Conservation (phyloP, 2,797 vertebrate species). For the Adelosebastes latens region DNA sequence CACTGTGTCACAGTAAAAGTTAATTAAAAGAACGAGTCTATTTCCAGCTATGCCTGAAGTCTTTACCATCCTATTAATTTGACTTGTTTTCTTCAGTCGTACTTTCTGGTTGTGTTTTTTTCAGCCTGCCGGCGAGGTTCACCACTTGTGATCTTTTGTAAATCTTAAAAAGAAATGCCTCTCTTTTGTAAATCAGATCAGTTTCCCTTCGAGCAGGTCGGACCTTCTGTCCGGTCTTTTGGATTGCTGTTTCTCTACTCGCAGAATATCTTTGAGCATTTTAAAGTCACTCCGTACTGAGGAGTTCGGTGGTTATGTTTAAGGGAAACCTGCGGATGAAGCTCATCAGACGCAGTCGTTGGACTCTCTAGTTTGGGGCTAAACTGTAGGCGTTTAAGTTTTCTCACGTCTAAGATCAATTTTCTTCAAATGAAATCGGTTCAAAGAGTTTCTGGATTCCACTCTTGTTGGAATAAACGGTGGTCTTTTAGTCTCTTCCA, state of each 20-base stretch:
- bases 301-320: slow-evolving; percentile 19
- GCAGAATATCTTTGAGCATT: slow-evolving; percentile 23
- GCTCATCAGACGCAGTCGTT: not conserved
- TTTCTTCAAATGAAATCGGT: slow-evolving; percentile 30
- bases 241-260: slow-evolving; percentile 4
- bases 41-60: slow-evolving; percentile 75
- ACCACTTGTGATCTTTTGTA: slow-evolving; percentile 36
- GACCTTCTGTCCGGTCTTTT: slow-evolving; percentile 43
- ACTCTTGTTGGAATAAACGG: slow-evolving; percentile 59
- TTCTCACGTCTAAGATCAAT: slow-evolving; percentile 11
- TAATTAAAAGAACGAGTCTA: slow-evolving; percentile 73
- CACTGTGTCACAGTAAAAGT: slow-evolving; percentile 55
- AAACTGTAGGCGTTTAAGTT: slow-evolving; percentile 15
- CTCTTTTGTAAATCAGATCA: slow-evolving; percentile 36
- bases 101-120: slow-evolving; percentile 49
- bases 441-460: slow-evolving; percentile 37
- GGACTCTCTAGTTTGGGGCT: slow-evolving; percentile 36
- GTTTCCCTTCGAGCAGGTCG: slow-evolving; percentile 57
- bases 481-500: slow-evolving; percentile 30
- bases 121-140: slow-evolving; percentile 50
- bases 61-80: slow-evolving; percentile 74
- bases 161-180: slow-evolving; percentile 51
- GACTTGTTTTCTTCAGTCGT: slow-evolving; percentile 74
- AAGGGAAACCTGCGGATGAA: slow-evolving; percentile 21
- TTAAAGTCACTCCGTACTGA: slow-evolving; percentile 12